Evolutionary conservation across 2,797 vertebrate species (phyloP).

Genomic region (Sebastes hopkinsi): DNA sequence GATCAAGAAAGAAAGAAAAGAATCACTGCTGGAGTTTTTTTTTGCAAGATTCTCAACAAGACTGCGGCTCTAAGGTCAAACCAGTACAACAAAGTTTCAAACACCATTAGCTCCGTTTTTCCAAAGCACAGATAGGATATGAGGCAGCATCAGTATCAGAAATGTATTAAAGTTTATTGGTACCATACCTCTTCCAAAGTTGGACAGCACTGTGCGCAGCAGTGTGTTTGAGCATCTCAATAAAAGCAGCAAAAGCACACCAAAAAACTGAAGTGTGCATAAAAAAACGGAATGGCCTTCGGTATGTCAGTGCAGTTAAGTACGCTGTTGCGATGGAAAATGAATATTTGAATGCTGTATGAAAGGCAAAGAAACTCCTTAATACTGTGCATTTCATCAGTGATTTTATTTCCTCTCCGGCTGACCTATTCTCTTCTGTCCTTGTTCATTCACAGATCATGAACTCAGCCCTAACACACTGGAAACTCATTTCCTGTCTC

Average conservation of each 20-base stretch:
- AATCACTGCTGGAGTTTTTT: neutral
- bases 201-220: neutral
- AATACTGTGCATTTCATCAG: neutral
- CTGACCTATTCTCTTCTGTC: slow-evolving; percentile 19
- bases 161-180: neutral
- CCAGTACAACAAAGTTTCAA: neutral
- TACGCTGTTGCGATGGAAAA: neutral
- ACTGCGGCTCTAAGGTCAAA: neutral
- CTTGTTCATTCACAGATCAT: slow-evolving; percentile 48
- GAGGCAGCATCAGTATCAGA: neutral
- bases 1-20: neutral
- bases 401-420: neutral
- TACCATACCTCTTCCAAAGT: neutral
- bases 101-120: neutral
- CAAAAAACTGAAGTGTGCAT: neutral
- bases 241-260: neutral
- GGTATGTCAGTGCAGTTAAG: neutral
- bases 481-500: slow-evolving; percentile 61
- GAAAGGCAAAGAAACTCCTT: neutral
- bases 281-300: neutral
- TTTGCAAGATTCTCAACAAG: neutral
- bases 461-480: slow-evolving; percentile 34
- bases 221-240: neutral
- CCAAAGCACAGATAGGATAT: neutral
- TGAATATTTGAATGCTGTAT: neutral